These are phyloP conservation scores for Phrynocephalus vlangalii DNA, from an alignment of 2,797 vertebrate species.

Conservation along the genomic window DNA sequence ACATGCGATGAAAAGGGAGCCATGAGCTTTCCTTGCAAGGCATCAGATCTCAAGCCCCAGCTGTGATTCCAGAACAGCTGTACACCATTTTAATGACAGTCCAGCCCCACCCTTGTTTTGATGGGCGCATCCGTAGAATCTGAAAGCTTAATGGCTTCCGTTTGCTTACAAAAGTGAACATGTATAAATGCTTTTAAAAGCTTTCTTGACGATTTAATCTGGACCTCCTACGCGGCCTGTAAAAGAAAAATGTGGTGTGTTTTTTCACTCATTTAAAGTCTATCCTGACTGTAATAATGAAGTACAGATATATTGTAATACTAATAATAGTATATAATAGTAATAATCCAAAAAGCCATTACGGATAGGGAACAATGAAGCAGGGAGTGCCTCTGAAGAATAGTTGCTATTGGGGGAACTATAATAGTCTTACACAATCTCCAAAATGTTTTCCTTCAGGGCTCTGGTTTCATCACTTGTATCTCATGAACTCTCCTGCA, in stretches of 20 bases:
- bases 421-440: neutral
- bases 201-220: conserved; percentile 28
- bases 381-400: neutral
- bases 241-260: conserved; percentile 21
- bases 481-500: neutral
- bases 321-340: conserved; percentile 35
- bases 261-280: conserved; percentile 22
- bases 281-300: conserved; percentile 13
- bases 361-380: conserved; percentile 15
- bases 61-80: neutral
- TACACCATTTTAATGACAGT: conserved; percentile 11
- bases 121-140: conserved; percentile 32
- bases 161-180: conserved; percentile 43
- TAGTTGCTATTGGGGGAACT: neutral
- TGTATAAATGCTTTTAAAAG: neutral
- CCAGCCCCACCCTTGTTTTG: conserved; percentile 20
- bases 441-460: conserved; percentile 13
- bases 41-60: neutral
- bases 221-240: conserved; percentile 41
- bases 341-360: conserved; percentile 26
- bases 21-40: neutral
- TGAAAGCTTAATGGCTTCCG: conserved; percentile 15
- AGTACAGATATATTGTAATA: conserved; percentile 23
- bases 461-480: neutral
- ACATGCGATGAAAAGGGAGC: neutral